Conservation (phyloP, 2,797 vertebrate genomes). For the Scomberomorus guttatus region DNA sequence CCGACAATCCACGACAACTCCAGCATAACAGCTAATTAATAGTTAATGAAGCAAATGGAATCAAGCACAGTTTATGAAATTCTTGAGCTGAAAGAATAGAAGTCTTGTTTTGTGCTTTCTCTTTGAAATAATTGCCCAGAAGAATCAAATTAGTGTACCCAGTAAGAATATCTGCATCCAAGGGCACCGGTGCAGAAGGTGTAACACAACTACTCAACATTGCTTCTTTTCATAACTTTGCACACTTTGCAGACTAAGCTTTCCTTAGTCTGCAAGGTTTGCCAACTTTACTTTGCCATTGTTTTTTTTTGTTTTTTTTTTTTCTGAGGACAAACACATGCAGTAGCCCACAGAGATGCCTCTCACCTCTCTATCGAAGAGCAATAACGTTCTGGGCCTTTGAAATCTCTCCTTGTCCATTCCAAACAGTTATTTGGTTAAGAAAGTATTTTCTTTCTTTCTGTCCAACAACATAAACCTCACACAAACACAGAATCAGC, state of each 20-base stretch:
- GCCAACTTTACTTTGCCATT: not conserved
- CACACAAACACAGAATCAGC: slow-evolving; percentile 23
- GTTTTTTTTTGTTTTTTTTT: not conserved
- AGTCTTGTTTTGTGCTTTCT: slow-evolving; percentile 3
- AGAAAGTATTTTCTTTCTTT: not conserved
- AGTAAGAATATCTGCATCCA: not conserved
- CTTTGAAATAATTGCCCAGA: not conserved
- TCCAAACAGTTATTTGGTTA: not conserved
- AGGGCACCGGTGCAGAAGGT: not conserved
- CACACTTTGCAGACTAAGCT: too few species aligned
- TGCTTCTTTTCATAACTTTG: not conserved
- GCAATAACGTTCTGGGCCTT: not conserved
- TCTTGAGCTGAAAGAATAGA: not conserved
- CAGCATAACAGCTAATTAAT: slow-evolving; percentile 20
- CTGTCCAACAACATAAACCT: not conserved
- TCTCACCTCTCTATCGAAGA: too few species aligned
- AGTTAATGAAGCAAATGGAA: slow-evolving; percentile 17
- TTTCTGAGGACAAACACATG: not conserved
- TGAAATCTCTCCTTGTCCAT: not conserved
- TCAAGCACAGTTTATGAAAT: not conserved
- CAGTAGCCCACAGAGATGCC: not conserved
- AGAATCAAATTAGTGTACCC: not conserved
- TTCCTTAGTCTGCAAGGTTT: not conserved
- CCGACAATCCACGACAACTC: slow-evolving; percentile 22
- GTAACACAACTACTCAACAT: slow-evolving; percentile 5